Conservation (phyloP, 1,140 invertebrate species). For the Pinna nobilis region DNA sequence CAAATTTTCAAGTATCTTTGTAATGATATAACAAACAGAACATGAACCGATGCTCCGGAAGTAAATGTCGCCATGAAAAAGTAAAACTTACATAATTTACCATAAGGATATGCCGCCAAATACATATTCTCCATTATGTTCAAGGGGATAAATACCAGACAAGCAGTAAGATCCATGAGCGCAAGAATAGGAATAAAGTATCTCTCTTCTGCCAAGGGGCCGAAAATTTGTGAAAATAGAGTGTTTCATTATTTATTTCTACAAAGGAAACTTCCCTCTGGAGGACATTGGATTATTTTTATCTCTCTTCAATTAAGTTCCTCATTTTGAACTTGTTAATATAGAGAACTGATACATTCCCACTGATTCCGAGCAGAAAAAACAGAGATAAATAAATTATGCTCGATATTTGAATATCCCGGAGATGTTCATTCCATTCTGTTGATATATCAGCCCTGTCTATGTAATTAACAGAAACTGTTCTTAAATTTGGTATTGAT, state of each 20-base stretch:
- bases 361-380: not conserved
- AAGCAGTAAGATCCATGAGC: constrained; percentile 7
- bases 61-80: not conserved
- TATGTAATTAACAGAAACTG: too few relatives aligned
- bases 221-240: too few relatives aligned
- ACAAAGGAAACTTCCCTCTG: too few relatives aligned
- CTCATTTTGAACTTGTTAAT: constrained; percentile 8
- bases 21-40: constrained; percentile 8
- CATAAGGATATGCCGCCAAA: not conserved
- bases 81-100: not conserved
- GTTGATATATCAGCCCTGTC: too few relatives aligned
- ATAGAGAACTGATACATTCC: constrained; percentile 1
- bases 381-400: not conserved
- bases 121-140: not conserved
- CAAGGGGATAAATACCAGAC: not conserved
- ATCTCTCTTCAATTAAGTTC: not conserved
- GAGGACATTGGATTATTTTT: too few relatives aligned
- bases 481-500: too few relatives aligned
- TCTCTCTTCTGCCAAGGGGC: too few relatives aligned
- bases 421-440: too few relatives aligned
- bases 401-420: not conserved
- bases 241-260: too few relatives aligned
- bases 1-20: constrained; percentile 3
- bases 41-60: not conserved
- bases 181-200: constrained; percentile 13